phyloP scores from a whole-genome alignment of 2,113 vertebrate species.

The Semnornis frantzii region DNA sequence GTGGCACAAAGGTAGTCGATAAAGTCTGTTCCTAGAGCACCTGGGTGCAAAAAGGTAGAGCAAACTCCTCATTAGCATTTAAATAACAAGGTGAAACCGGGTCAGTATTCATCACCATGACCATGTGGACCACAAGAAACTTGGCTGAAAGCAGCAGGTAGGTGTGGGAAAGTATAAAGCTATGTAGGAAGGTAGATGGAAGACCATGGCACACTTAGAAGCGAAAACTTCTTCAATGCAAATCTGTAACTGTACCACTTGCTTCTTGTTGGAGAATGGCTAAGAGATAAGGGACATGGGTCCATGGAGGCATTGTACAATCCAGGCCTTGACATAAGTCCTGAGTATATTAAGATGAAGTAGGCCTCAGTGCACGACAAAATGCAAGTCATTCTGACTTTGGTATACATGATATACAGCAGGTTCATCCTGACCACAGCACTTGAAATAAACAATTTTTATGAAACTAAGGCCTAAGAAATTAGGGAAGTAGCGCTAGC shows the following conservation, averaged over 20 bases:
- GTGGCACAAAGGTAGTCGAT: not conserved
- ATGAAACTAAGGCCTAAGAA: no score
- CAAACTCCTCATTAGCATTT: not conserved
- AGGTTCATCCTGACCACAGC: no score
- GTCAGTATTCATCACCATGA: not conserved
- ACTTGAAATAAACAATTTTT: no score
- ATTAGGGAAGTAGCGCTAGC: no score
- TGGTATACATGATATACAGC: no score
- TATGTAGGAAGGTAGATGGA: not conserved
- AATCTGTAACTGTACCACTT: not conserved
- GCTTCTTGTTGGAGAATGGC: no score
- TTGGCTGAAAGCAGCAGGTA: not conserved
- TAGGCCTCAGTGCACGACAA: no score
- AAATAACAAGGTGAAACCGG: not conserved
- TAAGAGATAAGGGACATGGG: no score
- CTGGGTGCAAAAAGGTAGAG: not conserved
- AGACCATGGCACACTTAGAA: not conserved
- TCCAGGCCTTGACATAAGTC: no score
- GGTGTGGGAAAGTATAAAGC: not conserved
- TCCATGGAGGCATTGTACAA: no score
- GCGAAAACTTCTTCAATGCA: not conserved
- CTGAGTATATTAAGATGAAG: no score
- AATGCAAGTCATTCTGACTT: no score
- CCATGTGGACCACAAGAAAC: not conserved
- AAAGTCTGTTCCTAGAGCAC: not conserved